Base-by-base conservation (phyloP, 2,888 invertebrate genomes). In the Notodonta dromedarius region DNA sequence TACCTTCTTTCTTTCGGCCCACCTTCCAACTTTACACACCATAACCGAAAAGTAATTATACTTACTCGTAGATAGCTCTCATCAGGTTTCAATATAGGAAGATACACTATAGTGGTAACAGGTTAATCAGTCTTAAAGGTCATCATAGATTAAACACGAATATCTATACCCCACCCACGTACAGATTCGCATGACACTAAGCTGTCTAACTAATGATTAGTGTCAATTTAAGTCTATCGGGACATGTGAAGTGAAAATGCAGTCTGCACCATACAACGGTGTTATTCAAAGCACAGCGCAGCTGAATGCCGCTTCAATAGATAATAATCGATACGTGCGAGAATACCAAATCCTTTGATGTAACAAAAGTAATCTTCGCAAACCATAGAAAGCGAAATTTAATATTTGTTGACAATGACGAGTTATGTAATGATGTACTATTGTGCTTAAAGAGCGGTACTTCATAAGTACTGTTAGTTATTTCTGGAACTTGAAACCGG, bases 361-460 rank as follows among this genome's bases (percentile, higher is more conserved):
- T 70, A 73, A 77, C 74, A 62, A 72, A 69, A 73, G 71, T 76
- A 74, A 82, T 79, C 78, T 82, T 76, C 72, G 70, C 74, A 65
- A 78, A 80, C 78, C 73, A 79, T 85, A 86, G 82, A 87, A 89
- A 87, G 88, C 77, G 79, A 84, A 82, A 85, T 84, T 80, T 80
- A 79, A 79, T 79, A 77, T 80, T 78, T 81, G 85, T 85, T 85
- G 87, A 87, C 86, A 85, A 86, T 83, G 77, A 78, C 67, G 69
- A 67, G 76, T 89, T 89, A 86, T 85, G 82, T 83, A 89, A 90
- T 88, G 85, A 78, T 73, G 66, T 75, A 62, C 75, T 72, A 85
- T 88, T 87, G 86, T 88, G 77, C 66, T 79, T 81, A 76, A 76
- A 80, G 77, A 74, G 72, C 67, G 70, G 69, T 67, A 70, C 71